Conservation (phyloP, 1,140 invertebrate species). For the Batillaria attramentaria region DNA sequence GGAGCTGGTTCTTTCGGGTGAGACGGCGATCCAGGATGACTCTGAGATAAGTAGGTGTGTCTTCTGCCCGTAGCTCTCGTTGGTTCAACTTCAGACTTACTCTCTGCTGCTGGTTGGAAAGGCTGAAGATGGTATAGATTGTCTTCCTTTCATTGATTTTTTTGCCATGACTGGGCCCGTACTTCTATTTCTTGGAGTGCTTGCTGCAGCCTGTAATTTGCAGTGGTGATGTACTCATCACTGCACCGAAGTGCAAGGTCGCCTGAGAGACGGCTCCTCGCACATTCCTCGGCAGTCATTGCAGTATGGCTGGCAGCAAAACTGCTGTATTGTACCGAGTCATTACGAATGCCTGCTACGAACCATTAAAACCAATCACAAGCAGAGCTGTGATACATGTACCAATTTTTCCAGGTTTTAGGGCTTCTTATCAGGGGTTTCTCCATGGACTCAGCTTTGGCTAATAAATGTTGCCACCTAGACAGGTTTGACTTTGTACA, state of each 20-base stretch:
- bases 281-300: slow-evolving; percentile 20
- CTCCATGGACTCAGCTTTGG: too few species aligned
- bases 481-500: not conserved
- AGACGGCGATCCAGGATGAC: not conserved
- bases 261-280: slow-evolving; percentile 18
- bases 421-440: not conserved
- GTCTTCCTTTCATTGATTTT: slow-evolving; percentile 13
- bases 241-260: slow-evolving; percentile 28
- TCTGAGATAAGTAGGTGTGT: not conserved
- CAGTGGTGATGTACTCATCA: slow-evolving; percentile 26
- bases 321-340: too few species aligned
- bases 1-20: not conserved
- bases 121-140: not conserved
- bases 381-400: too few species aligned
- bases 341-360: too few species aligned
- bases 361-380: too few species aligned
- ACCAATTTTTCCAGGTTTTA: not conserved
- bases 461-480: too few species aligned
- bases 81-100: not conserved
- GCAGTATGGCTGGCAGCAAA: too few species aligned
- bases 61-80: not conserved
- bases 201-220: slow-evolving; percentile 1
- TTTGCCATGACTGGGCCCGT: slow-evolving; percentile 1
- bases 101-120: not conserved
- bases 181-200: not conserved